A percentile compares a stretch with the other conserved stretches of the same genome.
These are phyloP conservation scores for Panurus biarmicus DNA, from an alignment of 2,113 vertebrate genomes.

Conservation along the genomic window DNA sequence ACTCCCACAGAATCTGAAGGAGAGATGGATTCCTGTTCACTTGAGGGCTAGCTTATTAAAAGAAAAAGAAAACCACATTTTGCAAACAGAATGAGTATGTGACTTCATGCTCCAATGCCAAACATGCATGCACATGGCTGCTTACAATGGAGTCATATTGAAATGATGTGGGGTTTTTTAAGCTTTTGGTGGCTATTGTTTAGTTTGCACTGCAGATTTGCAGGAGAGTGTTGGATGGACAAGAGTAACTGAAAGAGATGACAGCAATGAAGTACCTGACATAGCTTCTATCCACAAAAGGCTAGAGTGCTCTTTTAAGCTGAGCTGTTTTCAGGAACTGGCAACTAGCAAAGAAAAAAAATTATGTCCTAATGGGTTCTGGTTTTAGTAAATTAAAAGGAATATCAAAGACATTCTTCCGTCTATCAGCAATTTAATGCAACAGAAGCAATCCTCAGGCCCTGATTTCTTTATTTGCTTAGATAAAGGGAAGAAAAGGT, in stretches of 20 bases:
- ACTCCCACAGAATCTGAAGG: background rate
- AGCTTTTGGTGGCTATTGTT: background rate
- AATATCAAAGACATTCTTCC: background rate
- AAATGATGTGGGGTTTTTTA: background rate
- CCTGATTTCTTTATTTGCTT: background rate
- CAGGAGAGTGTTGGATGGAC: background rate
- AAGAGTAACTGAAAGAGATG: background rate
- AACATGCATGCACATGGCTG: rapidly evolving
- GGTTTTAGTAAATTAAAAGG: background rate
- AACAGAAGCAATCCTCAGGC: background rate
- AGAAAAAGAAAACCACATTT: background rate
- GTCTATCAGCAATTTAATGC: background rate
- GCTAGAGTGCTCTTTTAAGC: background rate
- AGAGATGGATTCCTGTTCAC: background rate
- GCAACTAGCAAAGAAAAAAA: background rate
- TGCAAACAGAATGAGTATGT: background rate
- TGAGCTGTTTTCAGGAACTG: background rate
- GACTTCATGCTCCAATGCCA: background rate
- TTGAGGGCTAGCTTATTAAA: background rate
- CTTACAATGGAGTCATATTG: background rate
- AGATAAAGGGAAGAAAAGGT: background rate
- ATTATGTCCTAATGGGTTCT: background rate
- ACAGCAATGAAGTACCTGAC: background rate
- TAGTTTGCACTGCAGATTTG: background rate
- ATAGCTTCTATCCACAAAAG: background rate